A percentile compares a stretch with the other conserved stretches of the same genome.
Conservation (phyloP, 2,113 vertebrate species). For the Rousettus leschenaultii region DNA sequence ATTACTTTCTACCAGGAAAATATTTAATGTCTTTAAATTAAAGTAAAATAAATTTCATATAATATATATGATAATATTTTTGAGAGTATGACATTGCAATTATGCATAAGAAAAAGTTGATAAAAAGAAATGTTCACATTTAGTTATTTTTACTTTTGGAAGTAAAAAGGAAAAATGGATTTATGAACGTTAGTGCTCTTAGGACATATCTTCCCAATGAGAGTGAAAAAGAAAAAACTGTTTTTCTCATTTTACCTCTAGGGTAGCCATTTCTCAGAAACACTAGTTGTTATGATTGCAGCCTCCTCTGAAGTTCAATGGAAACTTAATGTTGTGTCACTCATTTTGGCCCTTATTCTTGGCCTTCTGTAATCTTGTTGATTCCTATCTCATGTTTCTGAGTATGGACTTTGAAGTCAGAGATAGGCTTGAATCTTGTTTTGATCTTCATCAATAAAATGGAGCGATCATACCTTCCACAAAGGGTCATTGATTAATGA, state of each 20-base stretch:
- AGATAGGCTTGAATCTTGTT: neutral
- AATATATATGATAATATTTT: neutral
- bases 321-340: neutral
- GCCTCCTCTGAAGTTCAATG: neutral
- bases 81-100: neutral
- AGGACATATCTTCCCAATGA: neutral
- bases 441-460: slow-evolving; percentile 5
- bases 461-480: neutral
- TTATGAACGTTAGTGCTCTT: neutral
- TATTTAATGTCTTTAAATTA: neutral
- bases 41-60: slow-evolving; percentile 13
- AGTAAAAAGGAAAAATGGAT: neutral
- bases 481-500: neutral
- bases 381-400: neutral
- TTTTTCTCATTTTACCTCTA: neutral
- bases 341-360: neutral
- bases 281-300: neutral
- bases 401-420: neutral
- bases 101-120: neutral
- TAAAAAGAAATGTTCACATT: neutral
- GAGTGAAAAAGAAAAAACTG: neutral
- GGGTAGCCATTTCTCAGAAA: neutral
- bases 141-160: neutral
- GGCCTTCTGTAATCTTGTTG: neutral
- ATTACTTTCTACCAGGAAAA: slow-evolving; percentile 33